A percentile compares a stretch with the other conserved stretches of the same genome.
phyloP scores from a whole-genome alignment of 2,113 vertebrate species.

The Forbesichthys papilliferus region DNA sequence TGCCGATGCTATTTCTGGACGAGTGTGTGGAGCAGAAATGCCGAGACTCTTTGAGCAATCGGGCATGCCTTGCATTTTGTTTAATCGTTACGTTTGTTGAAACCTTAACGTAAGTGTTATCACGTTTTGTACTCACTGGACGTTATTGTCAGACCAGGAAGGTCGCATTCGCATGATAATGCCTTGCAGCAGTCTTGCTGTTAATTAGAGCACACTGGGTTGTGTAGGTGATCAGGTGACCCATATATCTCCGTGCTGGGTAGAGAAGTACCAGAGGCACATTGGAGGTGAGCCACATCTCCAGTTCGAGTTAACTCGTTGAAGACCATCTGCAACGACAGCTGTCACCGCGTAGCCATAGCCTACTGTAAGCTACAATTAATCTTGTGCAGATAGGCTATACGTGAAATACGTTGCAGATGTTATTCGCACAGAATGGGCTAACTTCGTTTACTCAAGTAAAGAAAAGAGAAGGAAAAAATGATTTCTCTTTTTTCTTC shows the following conservation, averaged over 20 bases:
- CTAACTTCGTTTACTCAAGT: no score
- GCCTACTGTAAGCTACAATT: no score
- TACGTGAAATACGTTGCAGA: no score
- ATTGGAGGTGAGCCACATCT: constrained; percentile 48
- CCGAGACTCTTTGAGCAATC: not conserved
- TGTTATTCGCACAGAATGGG: no score
- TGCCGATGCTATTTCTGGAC: constrained; percentile 44
- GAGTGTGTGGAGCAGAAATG: constrained; percentile 20
- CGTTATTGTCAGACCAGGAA: not conserved
- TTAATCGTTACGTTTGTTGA: not conserved
- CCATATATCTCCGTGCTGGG: constrained; percentile 32
- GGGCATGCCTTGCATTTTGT: not conserved
- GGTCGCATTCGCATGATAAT: not conserved
- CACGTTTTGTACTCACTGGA: not conserved
- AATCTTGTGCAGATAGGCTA: no score
- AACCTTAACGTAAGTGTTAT: not conserved
- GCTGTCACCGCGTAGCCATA: no score
- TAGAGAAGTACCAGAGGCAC: constrained; percentile 33
- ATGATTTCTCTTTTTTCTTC: no score
- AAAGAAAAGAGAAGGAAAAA: no score
- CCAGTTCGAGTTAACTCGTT: constrained; percentile 11
- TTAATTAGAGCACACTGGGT: constrained; percentile 15
- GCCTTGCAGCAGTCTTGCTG: not conserved
- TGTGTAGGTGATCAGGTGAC: constrained; percentile 30
- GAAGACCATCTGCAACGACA: not conserved